These are phyloP conservation scores for Podilymbus podiceps DNA, from an alignment of 2,113 vertebrate genomes.

Conservation along the genomic window DNA sequence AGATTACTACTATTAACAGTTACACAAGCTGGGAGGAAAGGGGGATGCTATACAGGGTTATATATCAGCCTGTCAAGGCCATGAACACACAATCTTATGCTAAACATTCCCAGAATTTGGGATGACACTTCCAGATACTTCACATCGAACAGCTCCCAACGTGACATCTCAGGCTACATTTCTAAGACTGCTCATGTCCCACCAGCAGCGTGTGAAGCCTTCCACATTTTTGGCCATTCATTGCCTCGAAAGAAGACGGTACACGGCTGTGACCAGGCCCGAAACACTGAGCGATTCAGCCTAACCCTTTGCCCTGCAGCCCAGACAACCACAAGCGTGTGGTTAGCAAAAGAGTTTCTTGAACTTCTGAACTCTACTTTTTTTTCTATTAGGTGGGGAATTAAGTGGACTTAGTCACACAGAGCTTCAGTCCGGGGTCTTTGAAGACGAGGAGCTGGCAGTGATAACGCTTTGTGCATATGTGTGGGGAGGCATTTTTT, in stretches of 20 bases:
- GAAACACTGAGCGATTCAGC: background rate
- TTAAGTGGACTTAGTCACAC: slow-evolving; percentile 46
- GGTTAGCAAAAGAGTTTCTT: slow-evolving; percentile 17
- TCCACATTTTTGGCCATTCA: background rate
- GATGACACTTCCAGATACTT: slow-evolving; percentile 1
- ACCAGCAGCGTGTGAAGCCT: background rate
- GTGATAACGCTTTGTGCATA: background rate
- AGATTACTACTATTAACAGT: slow-evolving; percentile 30
- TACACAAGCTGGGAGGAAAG: background rate
- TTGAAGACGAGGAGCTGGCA: slow-evolving; percentile 24
- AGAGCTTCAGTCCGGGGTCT: slow-evolving; percentile 26
- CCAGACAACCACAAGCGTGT: slow-evolving; percentile 47
- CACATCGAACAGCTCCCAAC: background rate
- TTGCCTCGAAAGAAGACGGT: background rate
- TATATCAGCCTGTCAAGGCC: slow-evolving; percentile 9
- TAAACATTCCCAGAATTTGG: slow-evolving; percentile 37
- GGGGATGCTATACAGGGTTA: background rate
- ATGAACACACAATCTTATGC: background rate
- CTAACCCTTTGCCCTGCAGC: background rate
- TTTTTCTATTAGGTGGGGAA: slow-evolving; percentile 14
- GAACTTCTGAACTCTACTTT: slow-evolving; percentile 54
- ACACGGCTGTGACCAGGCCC: background rate
- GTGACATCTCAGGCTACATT: background rate
- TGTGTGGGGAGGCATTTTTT: slow-evolving; percentile 28
- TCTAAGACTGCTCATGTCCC: background rate